These are phyloP conservation scores for Venustoraphidia nigricollis DNA, from an alignment of 2,888 invertebrate genomes.

Conservation along the genomic window DNA sequence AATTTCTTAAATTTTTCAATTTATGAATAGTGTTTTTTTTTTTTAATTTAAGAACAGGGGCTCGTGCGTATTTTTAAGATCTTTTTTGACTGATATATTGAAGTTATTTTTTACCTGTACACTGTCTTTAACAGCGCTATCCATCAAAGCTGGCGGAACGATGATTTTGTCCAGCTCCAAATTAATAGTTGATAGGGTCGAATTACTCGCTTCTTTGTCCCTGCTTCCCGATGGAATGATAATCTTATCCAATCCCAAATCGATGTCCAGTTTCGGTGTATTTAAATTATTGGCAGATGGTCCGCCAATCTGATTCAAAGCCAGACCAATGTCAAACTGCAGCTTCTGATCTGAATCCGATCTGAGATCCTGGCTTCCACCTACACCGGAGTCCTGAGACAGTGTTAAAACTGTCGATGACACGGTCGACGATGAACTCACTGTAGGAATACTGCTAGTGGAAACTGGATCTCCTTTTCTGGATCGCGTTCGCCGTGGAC, in stretches of 20 bases:
- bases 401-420: neutral
- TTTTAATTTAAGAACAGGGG: too few relatives aligned
- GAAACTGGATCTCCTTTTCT: neutral
- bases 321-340: constrained; percentile 1
- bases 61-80: too few relatives aligned
- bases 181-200: too few relatives aligned
- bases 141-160: too few relatives aligned
- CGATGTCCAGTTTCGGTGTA: neutral
- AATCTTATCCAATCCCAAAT: constrained; percentile 22
- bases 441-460: constrained; percentile 9
- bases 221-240: constrained; percentile 20
- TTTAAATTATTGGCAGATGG: neutral
- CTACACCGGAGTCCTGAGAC: constrained; percentile 26
- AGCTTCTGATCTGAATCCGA: constrained; percentile 4
- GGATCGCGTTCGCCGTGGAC: constrained; percentile 31
- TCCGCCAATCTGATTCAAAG: neutral
- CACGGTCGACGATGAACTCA: constrained; percentile 3
- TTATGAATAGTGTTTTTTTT: too few relatives aligned
- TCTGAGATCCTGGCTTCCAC: constrained; percentile 24
- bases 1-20: too few relatives aligned
- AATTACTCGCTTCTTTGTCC: neutral
- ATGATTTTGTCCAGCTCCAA: too few relatives aligned
- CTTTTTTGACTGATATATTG: too few relatives aligned
- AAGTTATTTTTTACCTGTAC: too few relatives aligned
- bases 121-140: too few relatives aligned